Conservation (phyloP, 2,797 vertebrate species). For the Salmo trutta region DNA sequence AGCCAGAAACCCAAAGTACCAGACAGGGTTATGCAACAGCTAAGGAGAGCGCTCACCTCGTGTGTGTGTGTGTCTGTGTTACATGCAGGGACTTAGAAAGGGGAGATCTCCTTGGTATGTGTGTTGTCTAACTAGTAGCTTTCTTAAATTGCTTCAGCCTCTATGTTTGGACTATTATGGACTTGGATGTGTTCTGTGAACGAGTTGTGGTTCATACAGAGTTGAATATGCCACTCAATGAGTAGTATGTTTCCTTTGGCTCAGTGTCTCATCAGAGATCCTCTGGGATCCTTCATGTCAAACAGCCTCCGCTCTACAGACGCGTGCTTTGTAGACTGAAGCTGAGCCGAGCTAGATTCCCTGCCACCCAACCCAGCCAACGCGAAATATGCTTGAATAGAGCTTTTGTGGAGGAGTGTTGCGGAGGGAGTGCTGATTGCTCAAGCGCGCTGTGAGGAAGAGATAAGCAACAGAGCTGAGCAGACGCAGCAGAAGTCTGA, state of each 20-base stretch:
- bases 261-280: slow-evolving; percentile 40
- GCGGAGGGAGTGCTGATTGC: slow-evolving; percentile 41
- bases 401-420: slow-evolving; percentile 54
- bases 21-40: slow-evolving; percentile 14
- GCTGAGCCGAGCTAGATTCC: slow-evolving; percentile 42
- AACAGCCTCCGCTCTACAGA: slow-evolving; percentile 17
- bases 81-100: slow-evolving; percentile 1
- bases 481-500: background rate
- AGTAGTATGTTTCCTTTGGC: slow-evolving; percentile 28
- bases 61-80: background rate
- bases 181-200: no score
- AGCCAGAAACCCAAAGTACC: slow-evolving; percentile 16
- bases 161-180: background rate
- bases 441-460: slow-evolving; percentile 37
- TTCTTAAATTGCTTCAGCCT: background rate
- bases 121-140: no score
- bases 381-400: slow-evolving; percentile 53
- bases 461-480: slow-evolving; percentile 36
- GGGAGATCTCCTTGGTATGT: background rate
- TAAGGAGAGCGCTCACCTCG: background rate
- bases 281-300: slow-evolving; percentile 51
- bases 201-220: slow-evolving; percentile 12
- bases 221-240: slow-evolving; percentile 48
- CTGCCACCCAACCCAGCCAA: slow-evolving; percentile 26
- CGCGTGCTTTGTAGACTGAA: slow-evolving; percentile 24